These are phyloP conservation scores for Macropus fuliginosus DNA, from an alignment of 2,797 vertebrate genomes.

Conservation along the genomic window DNA sequence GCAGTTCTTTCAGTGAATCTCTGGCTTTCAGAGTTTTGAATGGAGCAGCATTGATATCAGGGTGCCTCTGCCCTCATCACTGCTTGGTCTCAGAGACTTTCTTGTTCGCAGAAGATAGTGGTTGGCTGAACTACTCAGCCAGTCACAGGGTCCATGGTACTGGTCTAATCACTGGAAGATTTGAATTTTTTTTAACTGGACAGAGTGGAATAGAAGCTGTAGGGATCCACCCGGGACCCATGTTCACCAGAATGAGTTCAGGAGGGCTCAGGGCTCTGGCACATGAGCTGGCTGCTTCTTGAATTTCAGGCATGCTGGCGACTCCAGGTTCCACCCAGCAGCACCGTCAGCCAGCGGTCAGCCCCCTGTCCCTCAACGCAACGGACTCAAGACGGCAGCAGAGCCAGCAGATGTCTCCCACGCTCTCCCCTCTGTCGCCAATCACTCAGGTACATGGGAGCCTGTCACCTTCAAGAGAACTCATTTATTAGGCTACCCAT, in stretches of 20 bases:
- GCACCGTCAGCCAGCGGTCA: conserved; percentile 88
- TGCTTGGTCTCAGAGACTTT: not conserved
- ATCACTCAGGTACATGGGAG: conserved; percentile 90
- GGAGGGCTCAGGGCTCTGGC: not conserved
- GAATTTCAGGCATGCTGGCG: conserved; percentile 88
- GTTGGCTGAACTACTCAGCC: not conserved
- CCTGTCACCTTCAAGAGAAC: rapidly evolving
- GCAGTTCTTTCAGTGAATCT: not conserved
- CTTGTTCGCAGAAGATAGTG: not conserved
- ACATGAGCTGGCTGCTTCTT: not conserved
- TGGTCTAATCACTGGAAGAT: not conserved
- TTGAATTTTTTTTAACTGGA: not conserved
- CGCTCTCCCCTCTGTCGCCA: conserved; percentile 91
- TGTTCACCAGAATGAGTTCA: not conserved
- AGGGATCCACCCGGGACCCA: not conserved
- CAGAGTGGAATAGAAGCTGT: not conserved
- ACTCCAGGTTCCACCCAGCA: conserved; percentile 89
- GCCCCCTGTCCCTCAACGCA: conserved; percentile 91
- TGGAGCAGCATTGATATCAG: not conserved
- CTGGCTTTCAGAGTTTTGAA: not conserved
- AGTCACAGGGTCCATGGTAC: not conserved
- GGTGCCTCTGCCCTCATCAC: not conserved
- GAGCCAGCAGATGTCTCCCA: conserved; percentile 91
- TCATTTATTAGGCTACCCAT: not conserved
- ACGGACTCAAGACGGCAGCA: conserved; percentile 91